Base-by-base conservation (phyloP, 1,140 invertebrate genomes). In the Diuraphis noxia region DNA sequence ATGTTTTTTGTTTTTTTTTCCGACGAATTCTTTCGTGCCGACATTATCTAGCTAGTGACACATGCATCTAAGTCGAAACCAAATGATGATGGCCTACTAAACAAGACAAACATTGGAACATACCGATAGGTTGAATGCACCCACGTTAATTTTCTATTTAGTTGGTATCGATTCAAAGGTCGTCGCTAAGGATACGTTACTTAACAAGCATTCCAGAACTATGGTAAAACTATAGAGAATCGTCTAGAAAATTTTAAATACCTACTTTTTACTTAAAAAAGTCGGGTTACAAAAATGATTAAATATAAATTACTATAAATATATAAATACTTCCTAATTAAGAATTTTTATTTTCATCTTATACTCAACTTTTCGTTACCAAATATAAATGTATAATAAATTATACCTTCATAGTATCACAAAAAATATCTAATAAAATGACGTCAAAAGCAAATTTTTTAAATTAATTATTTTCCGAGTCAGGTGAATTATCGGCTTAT, bases 121-220 rank as follows among this genome's bases (percentile, higher is more conserved):
- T n/a, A 17, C 30, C 13, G n/a, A 72, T 81, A 40, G 23, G 36
- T 81, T 38, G n/a, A 63, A 88, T 63, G 56, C 2, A 30, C 25
- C 56, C 17, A 40, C 4, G 13, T 63, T 13, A 36, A 63, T 36
- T 89, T 3, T 41, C 6, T n/a, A 63, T 41, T 77, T 72, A 34
- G 19, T 9, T 19, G 17, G 19, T 43, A 89, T 89, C 34, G 88
- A 89, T 89, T 89, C 19, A 89, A 89, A 77, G 56, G 88, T 89
- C 56, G 88, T 89, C 56, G 56, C 88, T 89, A 89, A 89, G 88
- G 88, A 89, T 72, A 89, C 88, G 46, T 25, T 36, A 25, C 9
- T 81, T 30, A 82, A 40, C 13, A 49, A 30, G 82, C n/a, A 36
- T 85, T 85, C 84, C 43, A 72, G 13, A n/a, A 72, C n/a, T 13